Evolutionary conservation across 2,888 invertebrate species (phyloP), one percentile per base, ranked within the genome.

Genomic region (Troglohyphantes excavatus): DNA sequence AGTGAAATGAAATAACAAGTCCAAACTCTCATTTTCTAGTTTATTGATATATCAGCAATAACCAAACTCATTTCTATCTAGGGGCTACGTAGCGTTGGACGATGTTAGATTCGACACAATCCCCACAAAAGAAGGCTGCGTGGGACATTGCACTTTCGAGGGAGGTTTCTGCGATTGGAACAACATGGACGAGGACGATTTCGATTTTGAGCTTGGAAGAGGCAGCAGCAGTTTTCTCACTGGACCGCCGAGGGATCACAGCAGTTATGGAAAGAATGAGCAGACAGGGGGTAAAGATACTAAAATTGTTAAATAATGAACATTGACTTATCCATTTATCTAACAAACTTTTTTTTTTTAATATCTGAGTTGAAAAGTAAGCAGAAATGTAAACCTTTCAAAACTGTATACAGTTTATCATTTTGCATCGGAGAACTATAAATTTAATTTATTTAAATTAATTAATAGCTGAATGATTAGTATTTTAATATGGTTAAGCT

Each of bases 1-100:
- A n/a, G n/a, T n/a, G n/a, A n/a, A n/a, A n/a, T n/a, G n/a, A n/a
- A n/a, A n/a, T n/a, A n/a, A n/a, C n/a, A n/a, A n/a, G n/a, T n/a
- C n/a, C n/a, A n/a, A n/a, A n/a, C n/a, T n/a, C n/a, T n/a, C n/a
- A n/a, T n/a, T n/a, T n/a, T n/a, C n/a, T n/a, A n/a, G n/a, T n/a
- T n/a, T n/a, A n/a, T n/a, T n/a, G n/a, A n/a, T n/a, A n/a, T n/a
- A n/a, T n/a, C n/a, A n/a, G n/a, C n/a, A n/a, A n/a, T n/a, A n/a
- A n/a, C n/a, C n/a, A n/a, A n/a, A n/a, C n/a, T n/a, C n/a, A n/a
- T n/a, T n/a, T 65, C 2, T 73, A n/a, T 70, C n/a, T 19, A 93
- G 95, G 19, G 95, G 95, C 0, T 94, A 94, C 92, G 94, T 95
- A 13, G 95, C 95, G 0, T 93, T 95, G 1, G 95, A 95, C 91